Conservation (phyloP, 2,888 invertebrate species). For the Venustoraphidia nigricollis region DNA sequence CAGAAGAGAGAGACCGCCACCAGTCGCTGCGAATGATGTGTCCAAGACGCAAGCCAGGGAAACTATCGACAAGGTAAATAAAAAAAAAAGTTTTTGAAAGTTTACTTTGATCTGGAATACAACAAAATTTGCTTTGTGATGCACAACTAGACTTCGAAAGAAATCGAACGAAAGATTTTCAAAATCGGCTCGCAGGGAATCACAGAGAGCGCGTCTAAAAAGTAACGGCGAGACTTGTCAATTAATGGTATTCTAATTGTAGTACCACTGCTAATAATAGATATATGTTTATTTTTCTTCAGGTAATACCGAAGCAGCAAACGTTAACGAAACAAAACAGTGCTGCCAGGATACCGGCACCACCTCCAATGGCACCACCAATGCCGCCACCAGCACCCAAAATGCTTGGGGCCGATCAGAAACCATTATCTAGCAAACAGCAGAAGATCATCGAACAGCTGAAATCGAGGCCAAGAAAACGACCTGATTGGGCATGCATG, state of each 20-base stretch:
- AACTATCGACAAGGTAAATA: constrained; percentile 3
- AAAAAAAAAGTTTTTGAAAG: neutral
- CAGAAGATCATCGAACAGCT: constrained; percentile 54
- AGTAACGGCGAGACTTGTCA: too few relatives aligned
- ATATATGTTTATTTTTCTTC: constrained; percentile 7
- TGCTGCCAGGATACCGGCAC: constrained; percentile 20
- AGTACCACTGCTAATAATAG: too few relatives aligned
- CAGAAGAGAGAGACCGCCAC: neutral
- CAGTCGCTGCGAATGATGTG: neutral
- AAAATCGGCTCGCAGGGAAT: too few relatives aligned
- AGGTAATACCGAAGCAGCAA: constrained; percentile 22
- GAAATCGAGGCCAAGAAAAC: constrained; percentile 54
- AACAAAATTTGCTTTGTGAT: neutral
- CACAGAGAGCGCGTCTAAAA: too few relatives aligned
- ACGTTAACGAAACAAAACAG: constrained; percentile 24
- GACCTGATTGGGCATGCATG: constrained; percentile 81
- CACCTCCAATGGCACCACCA: constrained; percentile 30
- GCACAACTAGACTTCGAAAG: neutral
- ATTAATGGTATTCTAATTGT: too few relatives aligned
- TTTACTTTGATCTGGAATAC: neutral
- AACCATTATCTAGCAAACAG: constrained; percentile 41
- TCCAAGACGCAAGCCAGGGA: constrained; percentile 1
- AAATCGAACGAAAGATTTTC: neutral
- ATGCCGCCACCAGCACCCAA: constrained; percentile 60
- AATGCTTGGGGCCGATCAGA: constrained; percentile 42